Conservation (phyloP, 2,888 invertebrate species). For the Trachelus tabidus region DNA sequence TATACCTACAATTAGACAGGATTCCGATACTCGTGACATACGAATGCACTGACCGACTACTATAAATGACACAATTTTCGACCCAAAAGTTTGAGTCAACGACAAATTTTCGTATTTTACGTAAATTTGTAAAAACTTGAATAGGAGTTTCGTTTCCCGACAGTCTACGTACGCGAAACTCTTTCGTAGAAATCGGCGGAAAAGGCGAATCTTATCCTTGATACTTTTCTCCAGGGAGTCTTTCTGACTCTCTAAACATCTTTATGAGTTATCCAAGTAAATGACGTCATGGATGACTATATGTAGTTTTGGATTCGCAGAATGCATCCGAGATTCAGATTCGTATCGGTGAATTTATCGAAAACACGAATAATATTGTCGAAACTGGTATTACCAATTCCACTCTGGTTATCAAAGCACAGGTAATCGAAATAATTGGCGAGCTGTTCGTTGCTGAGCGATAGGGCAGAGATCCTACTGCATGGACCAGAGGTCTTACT, state of each 20-base stretch:
- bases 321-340: neutral
- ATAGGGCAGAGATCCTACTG: neutral
- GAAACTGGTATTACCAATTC: neutral
- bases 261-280: neutral
- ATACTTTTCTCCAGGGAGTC: neutral
- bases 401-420: neutral
- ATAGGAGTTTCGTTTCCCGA: neutral
- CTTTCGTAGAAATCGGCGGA: neutral
- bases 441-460: neutral
- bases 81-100: neutral
- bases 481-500: neutral
- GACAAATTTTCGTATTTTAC: neutral
- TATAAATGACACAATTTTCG: neutral
- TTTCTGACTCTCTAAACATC: neutral
- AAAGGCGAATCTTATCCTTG: neutral
- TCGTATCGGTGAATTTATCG: neutral
- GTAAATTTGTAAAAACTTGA: neutral
- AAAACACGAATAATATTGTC: neutral
- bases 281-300: neutral
- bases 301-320: neutral
- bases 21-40: neutral
- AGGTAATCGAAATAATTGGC: neutral
- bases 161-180: neutral
- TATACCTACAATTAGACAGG: neutral
- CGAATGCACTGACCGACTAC: neutral